phyloP scores from a whole-genome alignment of 2,113 vertebrate species.

The Coreoperca whiteheadi region DNA sequence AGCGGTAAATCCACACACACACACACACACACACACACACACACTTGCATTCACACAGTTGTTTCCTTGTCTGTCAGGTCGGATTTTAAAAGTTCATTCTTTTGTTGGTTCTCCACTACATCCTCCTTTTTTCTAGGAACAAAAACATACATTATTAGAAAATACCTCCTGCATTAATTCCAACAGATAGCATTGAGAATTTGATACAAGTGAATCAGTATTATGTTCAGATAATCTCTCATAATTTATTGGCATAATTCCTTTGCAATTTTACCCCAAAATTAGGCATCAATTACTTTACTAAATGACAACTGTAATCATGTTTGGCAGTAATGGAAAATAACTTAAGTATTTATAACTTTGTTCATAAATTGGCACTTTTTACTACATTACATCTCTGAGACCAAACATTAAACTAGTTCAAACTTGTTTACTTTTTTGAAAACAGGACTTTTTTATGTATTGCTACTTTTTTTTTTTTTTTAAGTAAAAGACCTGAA shows the following conservation, averaged over 20 bases:
- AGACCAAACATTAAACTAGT: background rate
- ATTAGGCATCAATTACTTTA: background rate
- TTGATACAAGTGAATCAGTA: background rate
- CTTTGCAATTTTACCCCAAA: background rate
- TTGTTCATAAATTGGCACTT: background rate
- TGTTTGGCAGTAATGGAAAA: background rate
- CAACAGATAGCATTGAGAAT: background rate
- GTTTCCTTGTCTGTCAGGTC: constrained; percentile 56
- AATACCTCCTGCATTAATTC: background rate
- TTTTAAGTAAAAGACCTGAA: background rate
- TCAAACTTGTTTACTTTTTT: background rate
- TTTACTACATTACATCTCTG: background rate
- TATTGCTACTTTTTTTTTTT: too few species aligned
- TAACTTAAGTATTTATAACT: background rate
- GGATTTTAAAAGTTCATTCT: constrained; percentile 54
- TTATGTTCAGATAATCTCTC: background rate
- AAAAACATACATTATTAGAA: background rate
- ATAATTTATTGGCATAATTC: background rate
- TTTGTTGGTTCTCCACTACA: constrained; percentile 49
- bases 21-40: background rate
- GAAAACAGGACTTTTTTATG: too few species aligned
- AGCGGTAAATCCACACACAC: background rate
- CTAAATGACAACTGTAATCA: background rate
- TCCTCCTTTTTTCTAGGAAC: constrained; percentile 65
- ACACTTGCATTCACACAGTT: constrained; percentile 68